These are phyloP conservation scores for Etheostoma cragini DNA, from an alignment of 2,113 vertebrate species.

Conservation along the genomic window DNA sequence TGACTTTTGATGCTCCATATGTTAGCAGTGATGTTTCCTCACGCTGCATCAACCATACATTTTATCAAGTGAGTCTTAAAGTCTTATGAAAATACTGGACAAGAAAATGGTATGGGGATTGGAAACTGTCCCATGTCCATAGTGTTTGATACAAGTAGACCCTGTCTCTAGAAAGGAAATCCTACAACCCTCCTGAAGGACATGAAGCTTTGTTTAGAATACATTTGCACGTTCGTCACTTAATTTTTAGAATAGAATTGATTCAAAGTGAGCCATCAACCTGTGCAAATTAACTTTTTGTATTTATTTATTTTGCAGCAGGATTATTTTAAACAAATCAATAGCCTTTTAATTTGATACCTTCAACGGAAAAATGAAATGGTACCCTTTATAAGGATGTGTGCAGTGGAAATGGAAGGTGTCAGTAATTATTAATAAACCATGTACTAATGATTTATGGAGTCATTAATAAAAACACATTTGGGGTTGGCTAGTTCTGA, in stretches of 20 bases:
- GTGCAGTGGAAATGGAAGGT: background rate
- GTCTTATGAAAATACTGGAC: background rate
- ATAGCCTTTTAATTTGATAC: background rate
- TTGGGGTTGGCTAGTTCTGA: background rate
- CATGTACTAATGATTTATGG: background rate
- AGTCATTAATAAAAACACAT: background rate
- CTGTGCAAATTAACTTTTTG: too few relatives aligned
- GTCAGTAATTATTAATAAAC: background rate
- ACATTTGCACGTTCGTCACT: background rate
- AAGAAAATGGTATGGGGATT: background rate
- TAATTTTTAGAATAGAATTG: background rate
- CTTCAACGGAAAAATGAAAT: background rate
- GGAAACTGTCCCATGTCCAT: background rate
- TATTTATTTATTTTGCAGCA: background rate
- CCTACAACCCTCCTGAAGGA: background rate
- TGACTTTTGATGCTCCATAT: background rate
- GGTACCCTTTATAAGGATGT: background rate
- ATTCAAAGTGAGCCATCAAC: background rate
- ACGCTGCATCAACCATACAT: background rate
- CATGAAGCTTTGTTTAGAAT: background rate
- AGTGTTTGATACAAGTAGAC: background rate
- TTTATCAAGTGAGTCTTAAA: background rate
- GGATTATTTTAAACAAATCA: background rate
- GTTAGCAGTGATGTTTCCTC: background rate
- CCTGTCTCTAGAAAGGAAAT: background rate